phyloP scores from a whole-genome alignment of 2,113 vertebrate genomes.

The Festucalex cinctus region DNA sequence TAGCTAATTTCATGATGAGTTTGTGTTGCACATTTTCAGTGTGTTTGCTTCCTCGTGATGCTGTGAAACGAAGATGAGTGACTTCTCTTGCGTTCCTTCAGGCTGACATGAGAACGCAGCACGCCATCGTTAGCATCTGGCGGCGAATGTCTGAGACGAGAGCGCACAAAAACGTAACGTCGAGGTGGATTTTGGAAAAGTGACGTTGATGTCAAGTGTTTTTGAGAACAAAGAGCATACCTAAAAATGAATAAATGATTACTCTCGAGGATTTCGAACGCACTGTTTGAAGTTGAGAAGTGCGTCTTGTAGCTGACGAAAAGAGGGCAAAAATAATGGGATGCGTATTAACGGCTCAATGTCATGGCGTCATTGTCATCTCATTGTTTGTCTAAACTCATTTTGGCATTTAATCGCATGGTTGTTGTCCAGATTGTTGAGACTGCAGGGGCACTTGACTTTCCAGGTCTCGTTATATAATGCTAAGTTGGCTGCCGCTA shows the following conservation, averaged over 20 bases:
- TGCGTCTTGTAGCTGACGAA: conserved; percentile 29
- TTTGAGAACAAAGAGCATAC: conserved; percentile 54
- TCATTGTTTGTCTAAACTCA: neutral
- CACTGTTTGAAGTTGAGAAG: conserved; percentile 42
- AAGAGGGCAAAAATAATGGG: conserved; percentile 5
- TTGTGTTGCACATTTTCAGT: too few species aligned
- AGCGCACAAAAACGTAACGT: neutral
- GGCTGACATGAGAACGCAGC: neutral
- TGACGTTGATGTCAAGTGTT: conserved; percentile 36
- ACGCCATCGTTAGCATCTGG: neutral
- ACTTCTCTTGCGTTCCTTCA: neutral
- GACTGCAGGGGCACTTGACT: too few species aligned
- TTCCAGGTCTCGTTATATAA: too few species aligned
- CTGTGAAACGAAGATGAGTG: too few species aligned
- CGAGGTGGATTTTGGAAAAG: neutral
- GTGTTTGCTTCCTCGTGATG: neutral
- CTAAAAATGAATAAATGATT: conserved; percentile 48
- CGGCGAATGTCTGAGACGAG: neutral
- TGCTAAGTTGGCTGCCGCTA: too few species aligned
- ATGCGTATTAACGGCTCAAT: neutral
- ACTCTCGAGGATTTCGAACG: conserved; percentile 32
- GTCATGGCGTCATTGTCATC: neutral
- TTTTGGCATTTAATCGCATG: neutral
- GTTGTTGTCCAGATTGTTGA: too few species aligned
- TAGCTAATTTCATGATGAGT: too few species aligned